Evolutionary conservation across 2,113 vertebrate species (phyloP), one percentile per base, ranked within the genome.

Genomic region (Lepidothrix coronata): DNA sequence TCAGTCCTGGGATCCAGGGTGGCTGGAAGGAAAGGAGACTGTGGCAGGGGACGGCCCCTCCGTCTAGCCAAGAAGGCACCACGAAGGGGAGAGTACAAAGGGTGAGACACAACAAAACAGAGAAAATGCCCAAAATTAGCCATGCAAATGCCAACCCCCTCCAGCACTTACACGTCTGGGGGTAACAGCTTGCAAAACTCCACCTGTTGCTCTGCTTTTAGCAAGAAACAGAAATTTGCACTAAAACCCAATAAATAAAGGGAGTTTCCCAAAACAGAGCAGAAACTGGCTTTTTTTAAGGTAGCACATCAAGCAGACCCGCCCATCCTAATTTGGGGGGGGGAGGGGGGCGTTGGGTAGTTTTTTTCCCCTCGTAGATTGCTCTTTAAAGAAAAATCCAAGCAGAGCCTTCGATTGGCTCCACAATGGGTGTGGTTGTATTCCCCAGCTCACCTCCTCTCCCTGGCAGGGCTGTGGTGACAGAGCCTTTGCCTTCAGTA

Each of bases 401-500:
- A 65, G 23, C 6, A 52, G 72, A 85, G 5, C 8, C 31, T 90
- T 76, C 61, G 33, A 10, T 11, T 18, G 55, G 6, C 30, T 87
- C 52, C n/a, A 16, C 11, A 43, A 1, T 1, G 21, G 51, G 10
- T 6, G 1, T 6, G 35, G 35, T 18, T 1, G 0, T 21, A 22
- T 8, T 48, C 35, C 35, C 33, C 79, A 71, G 25, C 51, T 80
- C 30, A 51, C 6, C 66, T 63, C 10, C 22, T 70, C 4, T 71
- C 25, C n/a, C 31, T 1, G 2, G 16, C 25, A 55, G 48, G 27
- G 25, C 22, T 1, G 2, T 17, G n/a, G 13, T 33, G 72, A 24
- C 58, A 71, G n/a, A 85, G 14, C 31, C 14, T 43, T 65, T 63
- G 39, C 14, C 35, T 41, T 31, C 17, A 18, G 0, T 1, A 5